Conservation (phyloP, 2,888 invertebrate species). For the Acronicta alni region DNA sequence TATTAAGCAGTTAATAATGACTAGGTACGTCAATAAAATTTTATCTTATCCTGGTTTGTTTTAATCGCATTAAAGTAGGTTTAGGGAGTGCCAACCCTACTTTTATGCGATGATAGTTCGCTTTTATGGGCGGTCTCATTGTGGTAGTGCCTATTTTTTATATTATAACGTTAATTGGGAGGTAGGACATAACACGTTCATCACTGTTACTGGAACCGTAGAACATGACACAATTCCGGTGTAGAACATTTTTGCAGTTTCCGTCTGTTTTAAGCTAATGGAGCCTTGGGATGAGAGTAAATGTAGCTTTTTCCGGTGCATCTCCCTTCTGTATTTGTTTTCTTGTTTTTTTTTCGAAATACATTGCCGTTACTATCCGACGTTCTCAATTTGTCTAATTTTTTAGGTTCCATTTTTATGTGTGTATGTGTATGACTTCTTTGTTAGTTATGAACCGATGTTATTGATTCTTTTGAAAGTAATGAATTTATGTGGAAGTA, state of each 20-base stretch:
- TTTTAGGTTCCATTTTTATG: too few relatives aligned
- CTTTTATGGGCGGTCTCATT: constrained; percentile 53
- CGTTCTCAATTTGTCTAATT: too few relatives aligned
- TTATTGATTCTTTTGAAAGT: too few relatives aligned
- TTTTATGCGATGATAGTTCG: constrained; percentile 50
- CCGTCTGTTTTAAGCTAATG: neutral
- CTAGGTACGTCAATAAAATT: too few relatives aligned
- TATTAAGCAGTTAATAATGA: too few relatives aligned
- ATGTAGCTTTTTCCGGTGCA: neutral
- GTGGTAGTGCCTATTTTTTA: constrained; percentile 47
- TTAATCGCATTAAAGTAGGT: too few relatives aligned
- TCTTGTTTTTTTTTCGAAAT: neutral
- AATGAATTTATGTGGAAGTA: too few relatives aligned
- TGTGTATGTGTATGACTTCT: too few relatives aligned
- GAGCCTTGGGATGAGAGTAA: neutral
- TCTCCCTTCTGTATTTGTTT: neutral
- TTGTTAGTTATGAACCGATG: too few relatives aligned
- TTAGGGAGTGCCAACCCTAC: constrained; percentile 51
- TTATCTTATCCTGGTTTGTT: too few relatives aligned
- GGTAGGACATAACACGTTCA: constrained; percentile 18
- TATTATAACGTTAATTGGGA: constrained; percentile 55
- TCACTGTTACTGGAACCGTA: constrained; percentile 9
- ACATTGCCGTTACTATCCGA: too few relatives aligned
- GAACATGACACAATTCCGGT: constrained; percentile 6
- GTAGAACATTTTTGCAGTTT: neutral